Conservation (phyloP, 2,888 invertebrate genomes). For the Euphydryas editha region DNA sequence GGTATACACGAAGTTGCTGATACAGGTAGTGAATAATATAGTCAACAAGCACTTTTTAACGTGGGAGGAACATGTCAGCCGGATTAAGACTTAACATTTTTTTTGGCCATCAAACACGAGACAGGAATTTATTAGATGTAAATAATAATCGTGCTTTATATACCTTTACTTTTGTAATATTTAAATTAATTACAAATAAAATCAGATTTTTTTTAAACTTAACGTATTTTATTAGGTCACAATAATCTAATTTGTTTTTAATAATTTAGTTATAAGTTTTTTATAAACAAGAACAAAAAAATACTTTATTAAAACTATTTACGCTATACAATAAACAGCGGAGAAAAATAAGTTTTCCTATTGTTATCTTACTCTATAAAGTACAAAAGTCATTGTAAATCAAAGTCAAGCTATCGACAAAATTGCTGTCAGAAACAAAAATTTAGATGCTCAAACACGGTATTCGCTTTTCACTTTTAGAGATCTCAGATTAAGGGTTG, state of each 20-base stretch:
- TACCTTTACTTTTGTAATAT: too few species aligned
- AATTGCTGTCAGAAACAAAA: slow-evolving; percentile 32
- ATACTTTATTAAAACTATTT: background rate
- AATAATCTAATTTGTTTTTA: too few species aligned
- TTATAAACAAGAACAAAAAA: background rate
- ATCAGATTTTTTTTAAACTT: too few species aligned
- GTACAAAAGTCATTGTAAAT: background rate
- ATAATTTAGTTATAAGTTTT: slow-evolving; percentile 19
- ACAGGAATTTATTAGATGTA: slow-evolving; percentile 68
- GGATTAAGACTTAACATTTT: slow-evolving; percentile 60
- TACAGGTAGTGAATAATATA: background rate
- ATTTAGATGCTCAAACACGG: slow-evolving; percentile 34
- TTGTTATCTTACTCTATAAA: background rate
- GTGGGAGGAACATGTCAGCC: slow-evolving; percentile 61
- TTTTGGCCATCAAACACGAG: slow-evolving; percentile 61
- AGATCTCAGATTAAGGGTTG: slow-evolving; percentile 39
- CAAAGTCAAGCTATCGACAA: slow-evolving; percentile 23
- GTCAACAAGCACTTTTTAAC: slow-evolving; percentile 54
- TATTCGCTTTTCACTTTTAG: slow-evolving; percentile 37
- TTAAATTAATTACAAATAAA: too few species aligned
- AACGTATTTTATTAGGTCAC: too few species aligned
- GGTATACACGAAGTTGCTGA: too few species aligned
- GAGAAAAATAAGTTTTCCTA: background rate
- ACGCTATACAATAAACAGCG: background rate
- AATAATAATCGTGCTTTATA: slow-evolving; percentile 33